These are phyloP conservation scores for Hydractinia symbiolongicarpus DNA, from an alignment of 30 jellyfish, hydroid and myxozoan genomes.

Conservation along the genomic window DNA sequence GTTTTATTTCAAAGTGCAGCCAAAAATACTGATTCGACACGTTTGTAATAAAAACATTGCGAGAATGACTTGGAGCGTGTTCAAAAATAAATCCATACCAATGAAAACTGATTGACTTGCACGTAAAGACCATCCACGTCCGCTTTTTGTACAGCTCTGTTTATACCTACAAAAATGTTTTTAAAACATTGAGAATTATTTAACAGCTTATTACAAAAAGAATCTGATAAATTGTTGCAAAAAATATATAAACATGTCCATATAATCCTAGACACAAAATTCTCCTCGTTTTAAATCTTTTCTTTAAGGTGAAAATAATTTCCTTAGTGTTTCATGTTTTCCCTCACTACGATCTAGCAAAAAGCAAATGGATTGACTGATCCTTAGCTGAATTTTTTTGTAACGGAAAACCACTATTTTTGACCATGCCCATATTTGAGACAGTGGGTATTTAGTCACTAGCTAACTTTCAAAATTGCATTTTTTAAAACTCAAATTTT, in stretches of 20 bases:
- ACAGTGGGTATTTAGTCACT: no score
- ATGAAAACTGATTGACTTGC: slow-evolving; percentile 50
- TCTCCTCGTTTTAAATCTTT: neutral
- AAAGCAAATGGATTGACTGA: no score
- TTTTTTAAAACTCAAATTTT: no score
- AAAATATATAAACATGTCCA: neutral
- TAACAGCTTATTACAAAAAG: neutral
- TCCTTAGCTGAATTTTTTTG: no score
- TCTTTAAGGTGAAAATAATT: neutral
- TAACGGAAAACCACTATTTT: no score
- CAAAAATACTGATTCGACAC: no score
- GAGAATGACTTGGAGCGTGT: neutral
- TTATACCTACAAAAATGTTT: slow-evolving; percentile 4
- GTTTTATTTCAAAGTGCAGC: no score
- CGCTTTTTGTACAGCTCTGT: neutral
- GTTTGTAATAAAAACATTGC: no score
- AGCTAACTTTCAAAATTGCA: no score
- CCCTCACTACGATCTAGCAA: no score
- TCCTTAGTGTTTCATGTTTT: neutral
- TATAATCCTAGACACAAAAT: neutral
- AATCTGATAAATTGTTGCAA: neutral
- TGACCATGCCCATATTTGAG: no score
- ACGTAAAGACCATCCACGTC: slow-evolving; percentile 32
- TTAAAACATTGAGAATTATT: neutral
- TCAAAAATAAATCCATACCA: slow-evolving; percentile 35